phyloP scores from a whole-genome alignment of 2,113 vertebrate species.

The Mobula hypostoma region DNA sequence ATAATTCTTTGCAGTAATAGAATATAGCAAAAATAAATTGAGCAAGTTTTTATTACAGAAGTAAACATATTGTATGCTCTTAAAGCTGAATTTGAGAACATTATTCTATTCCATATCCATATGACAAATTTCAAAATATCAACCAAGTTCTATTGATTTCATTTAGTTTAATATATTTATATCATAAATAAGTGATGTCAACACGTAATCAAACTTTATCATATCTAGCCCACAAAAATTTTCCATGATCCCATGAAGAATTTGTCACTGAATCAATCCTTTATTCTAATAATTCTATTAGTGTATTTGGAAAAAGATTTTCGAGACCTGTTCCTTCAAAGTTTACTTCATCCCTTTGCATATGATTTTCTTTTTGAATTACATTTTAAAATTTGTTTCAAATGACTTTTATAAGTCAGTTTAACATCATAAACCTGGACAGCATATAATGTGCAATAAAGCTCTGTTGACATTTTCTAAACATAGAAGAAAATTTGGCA shows the following conservation, averaged over 20 bases:
- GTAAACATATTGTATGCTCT: not conserved
- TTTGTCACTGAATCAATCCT: not conserved
- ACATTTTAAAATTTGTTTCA: not conserved
- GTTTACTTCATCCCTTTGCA: not conserved
- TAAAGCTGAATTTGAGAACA: not conserved
- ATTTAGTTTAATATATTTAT: slow-evolving; percentile 1
- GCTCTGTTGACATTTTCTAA: not conserved
- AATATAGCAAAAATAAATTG: not conserved
- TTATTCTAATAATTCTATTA: not conserved
- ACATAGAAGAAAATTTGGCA: not conserved
- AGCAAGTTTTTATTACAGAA: not conserved
- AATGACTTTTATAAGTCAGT: not conserved
- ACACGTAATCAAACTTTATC: not conserved
- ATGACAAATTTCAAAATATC: not conserved
- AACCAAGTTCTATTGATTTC: not conserved
- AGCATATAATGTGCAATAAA: not conserved
- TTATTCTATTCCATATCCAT: not conserved
- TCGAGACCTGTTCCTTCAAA: not conserved
- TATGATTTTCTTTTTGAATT: not conserved
- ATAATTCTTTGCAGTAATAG: not conserved
- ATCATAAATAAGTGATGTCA: not conserved
- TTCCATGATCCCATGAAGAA: not conserved
- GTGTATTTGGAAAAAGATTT: not conserved
- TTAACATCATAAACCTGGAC: slow-evolving; percentile 1
- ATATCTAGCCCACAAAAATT: not conserved